Percentiles rank a stretch among this genome's conserved stretches.
Evolutionary conservation across 1,140 invertebrate genomes (phyloP).

Genomic region (Drosophila nikananu): DNA sequence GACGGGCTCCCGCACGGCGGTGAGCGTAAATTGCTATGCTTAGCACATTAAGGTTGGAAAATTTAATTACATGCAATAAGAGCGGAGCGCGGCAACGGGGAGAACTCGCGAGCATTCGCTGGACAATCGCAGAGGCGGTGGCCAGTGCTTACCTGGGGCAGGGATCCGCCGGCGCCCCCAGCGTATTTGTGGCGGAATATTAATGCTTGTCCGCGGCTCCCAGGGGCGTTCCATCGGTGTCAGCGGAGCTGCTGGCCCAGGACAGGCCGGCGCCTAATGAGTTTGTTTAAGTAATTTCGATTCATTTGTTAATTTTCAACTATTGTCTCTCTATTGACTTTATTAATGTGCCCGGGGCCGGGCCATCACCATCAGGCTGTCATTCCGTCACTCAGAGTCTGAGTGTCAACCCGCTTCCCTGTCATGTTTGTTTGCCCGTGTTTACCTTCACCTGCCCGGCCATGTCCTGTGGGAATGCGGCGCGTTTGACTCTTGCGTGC

Average conservation of each 20-base stretch:
- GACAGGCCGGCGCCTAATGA: slow-evolving; percentile 71
- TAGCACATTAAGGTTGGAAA: slow-evolving; percentile 77
- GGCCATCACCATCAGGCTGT: slow-evolving; percentile 45
- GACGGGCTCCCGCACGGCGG: slow-evolving; percentile 10
- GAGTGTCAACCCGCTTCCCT: slow-evolving; percentile 18
- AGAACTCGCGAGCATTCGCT: slow-evolving; percentile 21
- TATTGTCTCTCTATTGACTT: slow-evolving; percentile 79
- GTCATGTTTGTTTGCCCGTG: slow-evolving; percentile 20
- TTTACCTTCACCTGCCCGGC: slow-evolving; percentile 22
- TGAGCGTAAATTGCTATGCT: slow-evolving; percentile 72
- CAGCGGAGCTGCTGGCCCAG: slow-evolving; percentile 54
- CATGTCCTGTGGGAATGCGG: slow-evolving; percentile 28
- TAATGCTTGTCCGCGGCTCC: slow-evolving; percentile 25
- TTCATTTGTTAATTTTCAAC: slow-evolving; percentile 83
- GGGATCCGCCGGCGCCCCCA: slow-evolving; percentile 29
- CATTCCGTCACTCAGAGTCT: slow-evolving; percentile 36
- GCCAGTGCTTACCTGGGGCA: slow-evolving; percentile 46
- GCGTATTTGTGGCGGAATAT: slow-evolving; percentile 21
- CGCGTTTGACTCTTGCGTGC: slow-evolving; percentile 56
- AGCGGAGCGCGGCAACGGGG: slow-evolving; percentile 7
- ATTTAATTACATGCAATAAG: slow-evolving; percentile 76
- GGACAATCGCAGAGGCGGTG: slow-evolving; percentile 59
- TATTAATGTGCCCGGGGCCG: slow-evolving; percentile 60
- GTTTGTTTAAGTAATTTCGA: slow-evolving; percentile 83
- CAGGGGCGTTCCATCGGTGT: slow-evolving; percentile 51